These are phyloP conservation scores for Drosophila dunni DNA, from an alignment of 1,140 invertebrate species.

Conservation along the genomic window DNA sequence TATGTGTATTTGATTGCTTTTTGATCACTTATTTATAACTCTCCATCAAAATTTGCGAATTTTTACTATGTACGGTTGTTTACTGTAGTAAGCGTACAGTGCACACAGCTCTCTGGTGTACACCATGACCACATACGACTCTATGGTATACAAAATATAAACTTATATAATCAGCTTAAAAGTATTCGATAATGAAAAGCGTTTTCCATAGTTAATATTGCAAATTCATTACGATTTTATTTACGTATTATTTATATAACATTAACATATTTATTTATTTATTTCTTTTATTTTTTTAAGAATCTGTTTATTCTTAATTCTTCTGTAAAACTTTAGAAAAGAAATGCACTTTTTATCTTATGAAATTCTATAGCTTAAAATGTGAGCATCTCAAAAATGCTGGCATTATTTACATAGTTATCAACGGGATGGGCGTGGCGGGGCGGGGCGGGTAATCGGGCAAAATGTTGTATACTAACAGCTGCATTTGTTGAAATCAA, in stretches of 20 bases:
- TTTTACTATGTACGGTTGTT: too few species aligned
- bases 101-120: too few species aligned
- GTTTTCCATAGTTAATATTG: constrained; percentile 1
- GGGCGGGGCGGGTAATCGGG: background rate
- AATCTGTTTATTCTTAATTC: constrained; percentile 18
- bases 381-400: constrained; percentile 26
- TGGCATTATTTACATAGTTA: constrained; percentile 66
- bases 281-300: constrained; percentile 12
- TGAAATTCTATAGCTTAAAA: constrained; percentile 31
- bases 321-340: constrained; percentile 44
- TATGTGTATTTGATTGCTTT: too few species aligned
- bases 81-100: too few species aligned
- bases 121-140: too few species aligned
- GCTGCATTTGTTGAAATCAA: constrained; percentile 28
- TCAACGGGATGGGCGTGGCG: constrained; percentile 17
- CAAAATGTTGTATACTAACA: constrained; percentile 24
- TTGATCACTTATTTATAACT: too few species aligned
- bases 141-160: too few species aligned
- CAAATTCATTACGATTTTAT: constrained; percentile 17
- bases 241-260: constrained; percentile 36
- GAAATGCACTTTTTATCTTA: constrained; percentile 66
- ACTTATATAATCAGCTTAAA: too few species aligned
- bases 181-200: too few species aligned
- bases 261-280: constrained; percentile 24
- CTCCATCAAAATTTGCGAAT: too few species aligned